Evolutionary conservation across 2,113 vertebrate species (phyloP), one percentile per base, ranked within the genome.

Genomic region (Anthoscopus minutus): DNA sequence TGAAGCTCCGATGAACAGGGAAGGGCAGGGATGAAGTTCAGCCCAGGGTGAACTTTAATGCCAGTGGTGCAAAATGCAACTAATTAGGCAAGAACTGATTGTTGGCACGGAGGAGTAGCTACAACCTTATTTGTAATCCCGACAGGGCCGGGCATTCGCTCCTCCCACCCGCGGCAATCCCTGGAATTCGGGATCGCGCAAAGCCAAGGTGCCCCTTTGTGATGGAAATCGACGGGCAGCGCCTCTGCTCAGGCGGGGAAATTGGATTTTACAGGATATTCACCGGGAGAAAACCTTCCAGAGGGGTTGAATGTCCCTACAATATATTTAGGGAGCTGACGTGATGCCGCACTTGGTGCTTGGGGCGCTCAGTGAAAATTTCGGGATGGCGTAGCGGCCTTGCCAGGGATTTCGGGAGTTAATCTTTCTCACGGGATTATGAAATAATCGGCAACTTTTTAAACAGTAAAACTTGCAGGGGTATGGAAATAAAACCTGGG

Each of bases 11-110:
- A 62, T 16, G 54, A 92, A 7, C 25, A 72, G 70, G 78, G 90
- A 77, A 96, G 85, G 86, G 95, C 88, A 51, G 89, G 61, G 86
- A 27, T 18, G 78, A 35, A 70, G 45, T 84, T 95, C 73, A 74
- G 85, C 79, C 33, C 81, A 10, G 20, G 20, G 27, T 45, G 89
- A 97, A 96, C 89, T 94, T 94, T 35, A 86, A 28, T 86, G 94
- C 85, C 80, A 44, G 8, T 2, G 83, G 77, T 47, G 65, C 88
- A 81, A 94, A 93, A 84, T 7, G 69, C 35, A 15, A 9, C 81
- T 91, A 89, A 96, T 93, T 95, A 76, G 37, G 66, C 73, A 42
- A 38, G 64, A 64, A 72, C 64, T 50, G 72, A 91, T 94, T 88
- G 72, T 38, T 90, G 35, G 19, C 33, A 0, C 0, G 17, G 71